Base-by-base conservation (phyloP, 2,113 vertebrate species). In the Callipepla squamata region DNA sequence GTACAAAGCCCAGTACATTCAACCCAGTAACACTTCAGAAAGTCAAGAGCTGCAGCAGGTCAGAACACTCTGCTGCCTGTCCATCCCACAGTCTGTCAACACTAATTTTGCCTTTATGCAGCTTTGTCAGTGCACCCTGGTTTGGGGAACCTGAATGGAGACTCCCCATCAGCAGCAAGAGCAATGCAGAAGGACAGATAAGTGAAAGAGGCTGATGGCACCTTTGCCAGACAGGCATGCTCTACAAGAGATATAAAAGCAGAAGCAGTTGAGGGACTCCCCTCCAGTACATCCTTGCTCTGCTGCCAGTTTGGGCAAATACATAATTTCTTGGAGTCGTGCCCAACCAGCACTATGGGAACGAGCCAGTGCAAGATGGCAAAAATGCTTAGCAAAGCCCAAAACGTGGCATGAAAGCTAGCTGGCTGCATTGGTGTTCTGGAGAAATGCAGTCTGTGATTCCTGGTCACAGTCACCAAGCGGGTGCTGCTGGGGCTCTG, bases 91-190 rank as follows among this genome's bases (percentile, higher is more conserved):
- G 5, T 48, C 75, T 38, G 25, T 21, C 25, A 51, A 5, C 2
- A 1, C 30, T 21, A 21, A 22, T 45, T 67, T 45, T 47, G 19
- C 20, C 9, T 67, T 45, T 67, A 44, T 19, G 45, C 13, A 19
- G 42, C 42, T 63, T 40, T 63, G 36, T 25, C 16, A 67, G 25
- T 13, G 30, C 8, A 2, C 6, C 51, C 23, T 2, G 13, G n/a
- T 0, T 0, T 13, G 65, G 6, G 8, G 55, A 25, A 50, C 21
- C 53, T 2, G 47, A 51, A 48, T 1, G 0, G 5, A 0, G 1
- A 20, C 13, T 8, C 30, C 38, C 47, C 2, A 0, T 3, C 32
- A 36, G 67, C 55, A 36, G 47, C 7, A 1, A 38, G 53, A 51
- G 38, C 32, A 16, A 45, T 2, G 53, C 34, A 0, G 12, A 69